These are phyloP conservation scores for Philhelius pedissequus DNA, from an alignment of 2,888 invertebrate species.

Conservation along the genomic window DNA sequence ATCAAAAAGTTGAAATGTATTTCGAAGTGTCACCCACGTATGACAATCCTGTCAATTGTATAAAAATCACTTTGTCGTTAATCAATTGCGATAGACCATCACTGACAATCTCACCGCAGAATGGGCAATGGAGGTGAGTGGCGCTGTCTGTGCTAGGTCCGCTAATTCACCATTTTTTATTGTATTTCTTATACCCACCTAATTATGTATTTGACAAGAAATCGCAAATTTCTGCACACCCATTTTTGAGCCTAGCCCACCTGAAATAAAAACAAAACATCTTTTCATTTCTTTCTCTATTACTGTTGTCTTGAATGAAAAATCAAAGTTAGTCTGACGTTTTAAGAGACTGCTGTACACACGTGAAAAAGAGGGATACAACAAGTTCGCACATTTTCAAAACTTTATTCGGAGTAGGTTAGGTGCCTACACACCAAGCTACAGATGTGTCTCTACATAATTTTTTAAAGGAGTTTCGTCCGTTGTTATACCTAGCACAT, in stretches of 20 bases:
- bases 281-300: neutral
- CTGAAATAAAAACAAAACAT: neutral
- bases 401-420: no score
- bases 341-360: neutral
- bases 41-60: conserved; percentile 55
- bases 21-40: conserved; percentile 40
- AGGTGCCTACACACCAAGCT: no score
- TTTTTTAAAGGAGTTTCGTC: conserved; percentile 33
- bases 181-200: neutral
- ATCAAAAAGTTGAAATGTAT: conserved; percentile 1
- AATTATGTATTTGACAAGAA: conserved; percentile 38
- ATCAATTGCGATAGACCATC: conserved; percentile 40
- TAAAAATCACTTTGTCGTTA: conserved; percentile 55
- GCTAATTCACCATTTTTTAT: neutral
- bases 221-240: conserved; percentile 33
- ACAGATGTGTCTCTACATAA: conserved; percentile 24
- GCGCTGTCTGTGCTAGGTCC: conserved; percentile 11
- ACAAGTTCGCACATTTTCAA: neutral
- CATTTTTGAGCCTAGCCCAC: conserved; percentile 1
- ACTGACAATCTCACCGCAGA: neutral
- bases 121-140: neutral
- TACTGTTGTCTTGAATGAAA: neutral
- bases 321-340: neutral
- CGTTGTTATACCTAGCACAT: conserved; percentile 32
- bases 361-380: neutral